Conservation (phyloP, 2,888 invertebrate genomes). For the Synanthedon tipuliformis region DNA sequence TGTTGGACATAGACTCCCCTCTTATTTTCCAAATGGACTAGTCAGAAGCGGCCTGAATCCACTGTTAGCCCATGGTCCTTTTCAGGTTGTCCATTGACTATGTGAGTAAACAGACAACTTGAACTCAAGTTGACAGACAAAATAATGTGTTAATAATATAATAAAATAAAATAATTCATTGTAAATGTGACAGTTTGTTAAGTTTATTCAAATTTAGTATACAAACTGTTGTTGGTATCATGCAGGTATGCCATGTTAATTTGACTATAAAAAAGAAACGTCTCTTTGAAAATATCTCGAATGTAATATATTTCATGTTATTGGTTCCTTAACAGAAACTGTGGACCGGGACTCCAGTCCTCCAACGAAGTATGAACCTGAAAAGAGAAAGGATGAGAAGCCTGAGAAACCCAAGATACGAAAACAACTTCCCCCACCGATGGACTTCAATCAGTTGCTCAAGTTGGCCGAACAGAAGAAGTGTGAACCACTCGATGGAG, state of each 20-base stretch:
- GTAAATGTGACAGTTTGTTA: no score
- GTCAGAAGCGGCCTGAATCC: no score
- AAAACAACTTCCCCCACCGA: conserved; percentile 75
- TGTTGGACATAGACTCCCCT: no score
- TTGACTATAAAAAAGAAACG: not conserved
- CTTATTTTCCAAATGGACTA: no score
- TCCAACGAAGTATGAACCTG: conserved; percentile 45
- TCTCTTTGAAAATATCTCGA: not conserved
- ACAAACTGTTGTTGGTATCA: no score
- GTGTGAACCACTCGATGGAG: conserved; percentile 76
- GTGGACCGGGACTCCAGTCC: conserved; percentile 37
- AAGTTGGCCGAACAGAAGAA: conserved; percentile 88
- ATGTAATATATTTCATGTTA: conserved; percentile 3
- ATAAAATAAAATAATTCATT: no score
- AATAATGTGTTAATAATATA: conserved; percentile 19
- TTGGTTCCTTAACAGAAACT: not conserved
- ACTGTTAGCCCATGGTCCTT: no score
- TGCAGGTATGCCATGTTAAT: not conserved
- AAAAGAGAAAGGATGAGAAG: conserved; percentile 51
- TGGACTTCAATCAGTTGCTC: conserved; percentile 82
- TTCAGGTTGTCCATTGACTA: no score
- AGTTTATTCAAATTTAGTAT: not conserved
- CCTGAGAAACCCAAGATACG: conserved; percentile 70
- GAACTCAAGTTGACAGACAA: no score
- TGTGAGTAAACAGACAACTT: no score